Base-by-base conservation (phyloP, 2,888 invertebrate genomes). In the Crioceris asparagi region DNA sequence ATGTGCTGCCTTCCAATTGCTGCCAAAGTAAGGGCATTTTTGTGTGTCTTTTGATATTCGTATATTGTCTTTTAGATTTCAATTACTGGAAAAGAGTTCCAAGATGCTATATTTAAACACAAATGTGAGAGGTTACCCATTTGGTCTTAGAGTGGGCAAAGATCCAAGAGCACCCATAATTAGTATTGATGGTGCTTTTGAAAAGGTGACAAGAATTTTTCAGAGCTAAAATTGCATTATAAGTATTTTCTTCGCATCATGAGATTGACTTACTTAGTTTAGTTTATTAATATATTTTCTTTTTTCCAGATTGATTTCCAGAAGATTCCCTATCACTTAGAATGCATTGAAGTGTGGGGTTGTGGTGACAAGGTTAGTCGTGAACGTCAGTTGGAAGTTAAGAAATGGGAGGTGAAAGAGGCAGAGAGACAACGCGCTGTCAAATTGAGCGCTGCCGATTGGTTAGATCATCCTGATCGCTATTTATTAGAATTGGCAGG, bases 381-480 rank as follows among this genome's bases (percentile, higher is more conserved):
- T 45, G 84, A 88, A 54, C 77, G 77, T 8, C 94, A 94, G 65
- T 65, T 84, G 44, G 88, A 90, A 54, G 79, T 90, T 51, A 92
- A 92, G 62, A 83, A 84, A 54, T 60, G 60, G 60, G 65, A 83
- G 50, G 49, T 92, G 87, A 79, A 79, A 53, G 90, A 94, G 62
- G 86, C 83, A 1, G 91, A 94, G 66, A 75, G 83, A 42, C 83
- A 86, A 52, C 70, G 85, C 36, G 76, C 79, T 56, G 86, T 94
- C 6, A 92, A 92, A 60, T 63, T 92, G 41, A 85, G 83, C 11
- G 79, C 90, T 0, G 79, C 84, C 14, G 92, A 93, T 60, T 96
- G 94, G 94, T 75, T 88, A 57, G 92, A 94, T 59, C 91, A 93
- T 68, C 93, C 94, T 0, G 94, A 96, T 69, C 46, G 92, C 39